phyloP scores from a whole-genome alignment of 1,140 invertebrate genomes.

The Pseudomyrmex concolor region DNA sequence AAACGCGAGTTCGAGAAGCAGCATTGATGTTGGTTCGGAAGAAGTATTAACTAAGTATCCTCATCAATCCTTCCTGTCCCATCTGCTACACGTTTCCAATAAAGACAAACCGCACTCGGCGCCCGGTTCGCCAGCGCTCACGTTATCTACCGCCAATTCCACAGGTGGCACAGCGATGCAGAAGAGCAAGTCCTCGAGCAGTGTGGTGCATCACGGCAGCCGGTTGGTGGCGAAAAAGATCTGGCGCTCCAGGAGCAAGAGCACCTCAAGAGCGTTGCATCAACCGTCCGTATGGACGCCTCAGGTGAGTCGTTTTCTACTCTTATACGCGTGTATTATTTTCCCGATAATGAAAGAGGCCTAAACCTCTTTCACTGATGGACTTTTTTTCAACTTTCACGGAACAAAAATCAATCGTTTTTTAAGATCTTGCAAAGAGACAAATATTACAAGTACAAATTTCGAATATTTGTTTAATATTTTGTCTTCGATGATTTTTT shows the following conservation, averaged over 20 bases:
- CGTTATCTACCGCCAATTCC: slow-evolving; percentile 81
- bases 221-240: slow-evolving; percentile 92
- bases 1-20: slow-evolving; percentile 86
- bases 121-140: slow-evolving; percentile 84
- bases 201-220: slow-evolving; percentile 91
- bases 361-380: no score
- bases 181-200: slow-evolving; percentile 94
- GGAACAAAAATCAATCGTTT: no score
- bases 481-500: no score
- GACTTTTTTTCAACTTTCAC: no score
- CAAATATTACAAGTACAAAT: no score
- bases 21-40: slow-evolving; percentile 85
- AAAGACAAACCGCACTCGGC: slow-evolving; percentile 84
- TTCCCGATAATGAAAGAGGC: not conserved
- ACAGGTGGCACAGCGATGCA: slow-evolving; percentile 90
- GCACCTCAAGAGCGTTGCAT: slow-evolving; percentile 88
- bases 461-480: no score
- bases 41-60: slow-evolving; percentile 84
- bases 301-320: slow-evolving; percentile 87
- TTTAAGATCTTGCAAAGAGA: no score
- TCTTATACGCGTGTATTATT: not conserved
- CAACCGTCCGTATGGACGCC: slow-evolving; percentile 89
- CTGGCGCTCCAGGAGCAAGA: slow-evolving; percentile 92
- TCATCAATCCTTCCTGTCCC: slow-evolving; percentile 88
- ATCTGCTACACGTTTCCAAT: slow-evolving; percentile 87